Evolutionary conservation across 2,113 vertebrate species (phyloP).

Genomic region (Grammomys dolichurus): DNA sequence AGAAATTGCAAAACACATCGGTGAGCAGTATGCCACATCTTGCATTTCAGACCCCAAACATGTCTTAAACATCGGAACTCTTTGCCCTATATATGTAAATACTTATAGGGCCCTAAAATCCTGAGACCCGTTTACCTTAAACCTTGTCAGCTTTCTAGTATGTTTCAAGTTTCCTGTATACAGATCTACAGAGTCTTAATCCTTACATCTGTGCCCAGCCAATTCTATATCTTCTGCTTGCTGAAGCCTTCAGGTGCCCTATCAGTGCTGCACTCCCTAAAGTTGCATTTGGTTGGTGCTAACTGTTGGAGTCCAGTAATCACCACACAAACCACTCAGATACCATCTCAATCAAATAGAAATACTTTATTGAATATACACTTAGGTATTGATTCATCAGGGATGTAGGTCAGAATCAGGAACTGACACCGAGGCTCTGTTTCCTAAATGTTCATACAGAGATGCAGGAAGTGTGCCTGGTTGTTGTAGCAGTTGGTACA

Average conservation of each 20-base stretch:
- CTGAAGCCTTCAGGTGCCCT: neutral
- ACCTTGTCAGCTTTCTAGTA: accelerated
- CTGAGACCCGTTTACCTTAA: neutral
- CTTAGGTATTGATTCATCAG: no score
- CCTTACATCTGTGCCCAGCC: neutral
- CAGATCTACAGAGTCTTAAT: neutral
- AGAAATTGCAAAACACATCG: neutral
- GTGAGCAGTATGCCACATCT: no score
- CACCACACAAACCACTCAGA: no score
- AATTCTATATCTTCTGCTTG: neutral
- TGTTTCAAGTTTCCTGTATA: neutral
- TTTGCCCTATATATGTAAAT: neutral
- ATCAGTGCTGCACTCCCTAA: neutral
- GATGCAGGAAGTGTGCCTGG: no score
- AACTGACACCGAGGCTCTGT: no score
- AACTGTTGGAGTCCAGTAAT: no score
- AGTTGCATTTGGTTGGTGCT: neutral
- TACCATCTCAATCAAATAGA: no score
- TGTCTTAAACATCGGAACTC: neutral
- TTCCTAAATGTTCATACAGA: no score
- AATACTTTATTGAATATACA: no score
- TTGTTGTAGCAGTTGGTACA: no score
- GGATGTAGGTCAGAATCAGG: no score
- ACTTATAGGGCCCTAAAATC: neutral
- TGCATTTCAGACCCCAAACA: neutral